Percentiles rank a stretch among this genome's conserved stretches.
Evolutionary conservation across 2,888 invertebrate species (phyloP).

Genomic region (Perdita meconis): DNA sequence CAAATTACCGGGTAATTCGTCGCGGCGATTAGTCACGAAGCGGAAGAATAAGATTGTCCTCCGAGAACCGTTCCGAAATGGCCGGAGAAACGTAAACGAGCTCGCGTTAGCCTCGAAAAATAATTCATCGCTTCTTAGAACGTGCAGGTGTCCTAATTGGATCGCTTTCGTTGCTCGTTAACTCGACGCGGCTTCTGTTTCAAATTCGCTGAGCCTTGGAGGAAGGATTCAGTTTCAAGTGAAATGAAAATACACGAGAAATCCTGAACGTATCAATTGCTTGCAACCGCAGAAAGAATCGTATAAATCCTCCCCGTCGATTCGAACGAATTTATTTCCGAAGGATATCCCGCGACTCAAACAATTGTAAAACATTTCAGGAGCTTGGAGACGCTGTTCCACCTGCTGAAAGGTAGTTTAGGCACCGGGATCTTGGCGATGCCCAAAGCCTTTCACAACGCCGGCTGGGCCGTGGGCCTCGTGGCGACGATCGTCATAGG

Average conservation of each 20-base stretch:
- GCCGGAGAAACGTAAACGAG: conserved; percentile 1
- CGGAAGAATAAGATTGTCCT: conserved; percentile 37
- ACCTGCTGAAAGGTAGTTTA: conserved; percentile 94
- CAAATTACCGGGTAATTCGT: conserved; percentile 50
- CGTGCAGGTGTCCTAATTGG: background rate
- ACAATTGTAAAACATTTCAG: no score
- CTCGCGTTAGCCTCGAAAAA: conserved; percentile 9
- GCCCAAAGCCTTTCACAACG: conserved; percentile 93
- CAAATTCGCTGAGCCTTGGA: no score
- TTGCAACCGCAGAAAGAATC: no score
- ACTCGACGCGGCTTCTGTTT: background rate
- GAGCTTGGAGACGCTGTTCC: conserved; percentile 92
- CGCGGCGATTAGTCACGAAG: conserved; percentile 50
- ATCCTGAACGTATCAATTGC: no score
- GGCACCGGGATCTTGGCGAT: conserved; percentile 97
- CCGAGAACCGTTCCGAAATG: conserved; percentile 6
- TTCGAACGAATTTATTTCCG: no score
- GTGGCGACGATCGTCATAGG: conserved; percentile 94
- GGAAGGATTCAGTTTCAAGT: no score
- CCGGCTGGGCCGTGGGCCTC: conserved; percentile 92
- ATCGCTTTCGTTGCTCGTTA: background rate
- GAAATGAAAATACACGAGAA: no score
- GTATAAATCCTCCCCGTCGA: no score
- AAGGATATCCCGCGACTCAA: no score
- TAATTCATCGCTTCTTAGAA: background rate